Conservation (phyloP, 2,797 vertebrate genomes). For the Mallotus villosus region DNA sequence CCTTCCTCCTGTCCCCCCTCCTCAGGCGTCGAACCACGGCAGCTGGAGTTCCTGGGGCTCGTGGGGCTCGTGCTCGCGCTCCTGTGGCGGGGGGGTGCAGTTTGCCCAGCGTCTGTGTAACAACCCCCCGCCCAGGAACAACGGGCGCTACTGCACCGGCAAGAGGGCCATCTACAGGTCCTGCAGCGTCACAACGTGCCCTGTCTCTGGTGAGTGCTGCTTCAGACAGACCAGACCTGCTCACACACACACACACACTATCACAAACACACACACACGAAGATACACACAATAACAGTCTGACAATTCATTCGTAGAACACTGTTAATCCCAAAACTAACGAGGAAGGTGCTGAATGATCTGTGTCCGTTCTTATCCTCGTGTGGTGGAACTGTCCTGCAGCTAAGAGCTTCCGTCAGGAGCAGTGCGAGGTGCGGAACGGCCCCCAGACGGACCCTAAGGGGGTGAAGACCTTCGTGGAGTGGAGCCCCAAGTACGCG, state of each 20-base stretch:
- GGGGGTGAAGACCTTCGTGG: conserved; percentile 92
- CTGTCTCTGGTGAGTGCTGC: conserved; percentile 75
- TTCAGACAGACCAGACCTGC: background rate
- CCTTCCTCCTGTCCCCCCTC: conserved; percentile 40
- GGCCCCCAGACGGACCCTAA: conserved; percentile 94
- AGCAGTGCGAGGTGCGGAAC: conserved; percentile 94
- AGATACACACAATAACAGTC: background rate
- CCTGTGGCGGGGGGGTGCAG: conserved; percentile 92
- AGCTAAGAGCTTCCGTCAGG: conserved; percentile 92
- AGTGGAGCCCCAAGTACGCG: conserved; percentile 97
- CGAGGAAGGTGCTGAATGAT: no score
- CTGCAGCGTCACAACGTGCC: conserved; percentile 83
- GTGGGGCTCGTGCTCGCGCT: conserved; percentile 91
- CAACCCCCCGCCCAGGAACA: conserved; percentile 94
- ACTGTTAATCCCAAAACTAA: conserved; percentile 25
- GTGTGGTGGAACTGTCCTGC: conserved; percentile 22
- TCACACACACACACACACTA: no score
- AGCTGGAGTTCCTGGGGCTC: conserved; percentile 98
- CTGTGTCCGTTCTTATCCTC: background rate
- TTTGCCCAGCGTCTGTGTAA: conserved; percentile 96
- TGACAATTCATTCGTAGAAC: background rate
- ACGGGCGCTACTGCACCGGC: conserved; percentile 92
- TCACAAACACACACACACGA: background rate
- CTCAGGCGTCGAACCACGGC: conserved; percentile 92
- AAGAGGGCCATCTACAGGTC: conserved; percentile 94